These are phyloP conservation scores for Melozone crissalis DNA, from an alignment of 2,113 vertebrate species.

Conservation along the genomic window DNA sequence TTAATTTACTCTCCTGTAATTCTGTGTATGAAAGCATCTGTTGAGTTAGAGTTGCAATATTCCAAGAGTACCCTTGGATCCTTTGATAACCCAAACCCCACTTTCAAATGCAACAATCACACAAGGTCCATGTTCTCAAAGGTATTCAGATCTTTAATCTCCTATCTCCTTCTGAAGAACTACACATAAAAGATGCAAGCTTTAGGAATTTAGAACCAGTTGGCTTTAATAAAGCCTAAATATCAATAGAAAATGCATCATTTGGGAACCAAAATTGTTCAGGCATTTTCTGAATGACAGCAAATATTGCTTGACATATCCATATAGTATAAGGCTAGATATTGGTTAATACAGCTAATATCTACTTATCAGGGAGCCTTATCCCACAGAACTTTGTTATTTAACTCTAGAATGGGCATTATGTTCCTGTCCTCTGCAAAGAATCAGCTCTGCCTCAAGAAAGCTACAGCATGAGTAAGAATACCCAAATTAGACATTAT, in stretches of 20 bases:
- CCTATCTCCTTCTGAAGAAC: not conserved
- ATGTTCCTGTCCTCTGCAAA: not conserved
- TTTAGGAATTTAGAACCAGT: not conserved
- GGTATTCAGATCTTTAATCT: not conserved
- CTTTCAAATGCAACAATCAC: not conserved
- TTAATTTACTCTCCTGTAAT: not conserved
- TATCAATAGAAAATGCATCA: not conserved
- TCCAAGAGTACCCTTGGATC: not conserved
- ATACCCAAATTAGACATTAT: not conserved
- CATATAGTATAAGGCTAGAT: not conserved
- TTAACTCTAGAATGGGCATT: not conserved
- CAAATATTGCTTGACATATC: not conserved
- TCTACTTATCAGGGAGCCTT: not conserved
- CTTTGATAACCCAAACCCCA: not conserved
- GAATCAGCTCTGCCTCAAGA: not conserved
- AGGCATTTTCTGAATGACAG: not conserved
- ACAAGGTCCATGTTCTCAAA: not conserved
- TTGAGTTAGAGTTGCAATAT: not conserved
- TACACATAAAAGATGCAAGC: not conserved
- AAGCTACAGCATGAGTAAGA: not conserved
- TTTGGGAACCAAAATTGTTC: not conserved
- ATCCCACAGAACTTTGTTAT: not conserved
- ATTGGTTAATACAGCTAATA: not conserved
- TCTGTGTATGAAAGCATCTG: not conserved
- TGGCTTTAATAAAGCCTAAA: not conserved